Evolutionary conservation across 2,113 vertebrate species (phyloP).

Genomic region (Cottus gobio): DNA sequence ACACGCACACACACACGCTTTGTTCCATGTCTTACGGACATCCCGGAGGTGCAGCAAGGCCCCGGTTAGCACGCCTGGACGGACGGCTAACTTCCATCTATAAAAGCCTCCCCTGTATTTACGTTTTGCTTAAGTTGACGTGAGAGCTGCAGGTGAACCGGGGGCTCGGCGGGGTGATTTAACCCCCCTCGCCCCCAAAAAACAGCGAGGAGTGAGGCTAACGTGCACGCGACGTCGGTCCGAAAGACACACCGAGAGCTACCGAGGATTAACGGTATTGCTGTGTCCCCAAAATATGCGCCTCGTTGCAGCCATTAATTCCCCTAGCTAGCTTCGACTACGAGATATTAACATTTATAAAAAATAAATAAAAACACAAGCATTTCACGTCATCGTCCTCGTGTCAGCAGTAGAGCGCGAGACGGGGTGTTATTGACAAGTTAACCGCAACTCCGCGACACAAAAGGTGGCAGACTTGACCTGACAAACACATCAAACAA

Average conservation of each 20-base stretch:
- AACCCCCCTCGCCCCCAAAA: not conserved
- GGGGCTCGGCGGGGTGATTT: not conserved
- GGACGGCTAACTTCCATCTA: slow-evolving; percentile 36
- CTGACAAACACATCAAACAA: slow-evolving; percentile 82
- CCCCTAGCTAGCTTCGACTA: slow-evolving; percentile 23
- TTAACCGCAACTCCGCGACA: too few relatives aligned
- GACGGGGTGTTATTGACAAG: not conserved
- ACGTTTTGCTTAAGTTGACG: slow-evolving; percentile 11
- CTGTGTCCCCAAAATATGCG: slow-evolving; percentile 39
- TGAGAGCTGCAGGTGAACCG: not conserved
- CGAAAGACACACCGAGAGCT: not conserved
- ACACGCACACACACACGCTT: not conserved
- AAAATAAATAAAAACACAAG: not conserved
- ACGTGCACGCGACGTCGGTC: not conserved
- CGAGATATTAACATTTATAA: slow-evolving; percentile 8
- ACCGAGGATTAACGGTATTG: slow-evolving; percentile 18
- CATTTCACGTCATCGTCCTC: not conserved
- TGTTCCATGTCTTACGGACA: not conserved
- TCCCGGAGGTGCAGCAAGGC: slow-evolving; percentile 10
- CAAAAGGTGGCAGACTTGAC: slow-evolving; percentile 37
- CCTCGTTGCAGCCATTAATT: slow-evolving; percentile 46
- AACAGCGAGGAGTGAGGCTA: not conserved
- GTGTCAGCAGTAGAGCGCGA: not conserved
- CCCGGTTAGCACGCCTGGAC: slow-evolving; percentile 32
- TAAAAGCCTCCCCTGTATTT: slow-evolving; percentile 27